Percentiles rank a stretch among this genome's conserved stretches.
Conservation (phyloP, 2,888 invertebrate genomes). For the Philhelius pedissequus region DNA sequence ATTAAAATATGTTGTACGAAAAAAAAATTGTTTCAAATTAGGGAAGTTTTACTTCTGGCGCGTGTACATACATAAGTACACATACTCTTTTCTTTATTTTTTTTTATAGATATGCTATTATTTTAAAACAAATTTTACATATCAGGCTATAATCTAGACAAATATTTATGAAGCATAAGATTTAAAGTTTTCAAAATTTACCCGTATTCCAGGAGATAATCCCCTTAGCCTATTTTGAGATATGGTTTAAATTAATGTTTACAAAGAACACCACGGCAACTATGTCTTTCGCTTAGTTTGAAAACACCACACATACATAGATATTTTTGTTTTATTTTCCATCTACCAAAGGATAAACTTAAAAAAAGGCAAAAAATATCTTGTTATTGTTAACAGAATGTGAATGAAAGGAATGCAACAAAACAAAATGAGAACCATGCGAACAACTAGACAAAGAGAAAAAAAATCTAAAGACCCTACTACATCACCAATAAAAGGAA, state of each 20-base stretch:
- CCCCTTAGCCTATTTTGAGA: background rate
- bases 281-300: background rate
- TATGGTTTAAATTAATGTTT: background rate
- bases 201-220: background rate
- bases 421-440: conserved; percentile 25
- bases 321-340: background rate
- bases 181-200: background rate
- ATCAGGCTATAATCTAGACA: too few relatives aligned
- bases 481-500: conserved; percentile 2
- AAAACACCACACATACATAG: background rate
- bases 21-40: too few relatives aligned
- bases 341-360: background rate
- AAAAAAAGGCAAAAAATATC: conserved; percentile 30
- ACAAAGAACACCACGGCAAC: conserved; percentile 3
- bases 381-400: conserved; percentile 37
- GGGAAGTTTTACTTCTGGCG: too few relatives aligned
- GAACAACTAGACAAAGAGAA: conserved; percentile 1
- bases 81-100: too few relatives aligned
- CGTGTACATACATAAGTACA: too few relatives aligned
- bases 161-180: too few relatives aligned
- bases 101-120: too few relatives aligned
- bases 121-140: too few relatives aligned
- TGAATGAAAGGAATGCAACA: conserved; percentile 51
- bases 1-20: too few relatives aligned
- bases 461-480: background rate